Base-by-base conservation (phyloP, 2,113 vertebrate species). In the Otolemur garnettii region DNA sequence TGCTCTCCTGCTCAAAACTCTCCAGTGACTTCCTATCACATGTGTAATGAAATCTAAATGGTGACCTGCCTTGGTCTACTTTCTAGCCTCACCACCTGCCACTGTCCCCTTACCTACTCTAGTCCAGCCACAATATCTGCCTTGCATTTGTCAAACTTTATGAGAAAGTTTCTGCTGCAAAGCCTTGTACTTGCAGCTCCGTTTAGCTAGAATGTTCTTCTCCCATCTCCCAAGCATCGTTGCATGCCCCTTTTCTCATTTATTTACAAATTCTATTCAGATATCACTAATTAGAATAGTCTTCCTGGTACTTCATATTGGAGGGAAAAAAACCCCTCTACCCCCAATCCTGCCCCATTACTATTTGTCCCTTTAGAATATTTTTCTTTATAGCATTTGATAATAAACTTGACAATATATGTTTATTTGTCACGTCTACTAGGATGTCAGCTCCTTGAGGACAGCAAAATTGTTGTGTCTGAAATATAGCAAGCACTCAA, bases 181-280 rank as follows among this genome's bases (percentile, higher is more conserved):
- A 15, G 14, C 42, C 82, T 90, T 80, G 28, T n/a, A 17, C 19
- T 7, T 79, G 42, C 19, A 87, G 45, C 17, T 74, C 5, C 33
- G 35, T 93, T 28, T 35, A 30, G 28, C 64, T 82, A 88, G 71
- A 69, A 64, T 28, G 7, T 57, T 77, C 53, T 35, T 71, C 74
- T 4, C 28, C 28, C 69, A 64, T 26, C 62, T 64, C 62, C 26
- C 26, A 64, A 64, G 50, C 42, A 68, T 59, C 19, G 71, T 84
- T 24, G 45, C 35, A 75, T 30, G 15, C 12, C 30, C 30, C 24
- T 11, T 26, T 81, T 59, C 59, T 75, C 6, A 64, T 22, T 85
- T 79, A 66, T 94, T 35, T 69, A 64, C 33, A 53, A 93, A 86
- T 35, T 82, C 42, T 30, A 45, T 87, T 92, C 59, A 72, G 66